Percentiles rank a stretch among this genome's conserved stretches.
Evolutionary conservation across 2,797 vertebrate species (phyloP).

Genomic region (Miichthys miiuy): DNA sequence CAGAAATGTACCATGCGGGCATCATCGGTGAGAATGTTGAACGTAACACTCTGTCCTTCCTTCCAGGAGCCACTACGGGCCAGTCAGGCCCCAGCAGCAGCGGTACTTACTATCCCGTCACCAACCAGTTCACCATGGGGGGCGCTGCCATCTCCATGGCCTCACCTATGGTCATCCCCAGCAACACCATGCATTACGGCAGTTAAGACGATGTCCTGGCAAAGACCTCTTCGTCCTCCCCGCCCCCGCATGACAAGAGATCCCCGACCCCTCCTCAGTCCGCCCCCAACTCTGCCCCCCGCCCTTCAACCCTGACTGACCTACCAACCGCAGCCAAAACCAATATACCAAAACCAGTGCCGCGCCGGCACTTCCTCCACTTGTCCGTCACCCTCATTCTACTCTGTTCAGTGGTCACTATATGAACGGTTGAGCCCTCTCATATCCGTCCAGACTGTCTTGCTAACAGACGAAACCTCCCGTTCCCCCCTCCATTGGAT

Average conservation of each 20-base stretch:
- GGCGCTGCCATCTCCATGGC: slow-evolving; percentile 97
- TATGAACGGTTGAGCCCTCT: slow-evolving; percentile 44
- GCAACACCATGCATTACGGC: slow-evolving; percentile 98
- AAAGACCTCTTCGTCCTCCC: slow-evolving; percentile 47
- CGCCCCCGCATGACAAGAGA: slow-evolving; percentile 77
- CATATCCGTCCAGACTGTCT: slow-evolving; percentile 78
- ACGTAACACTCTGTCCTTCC: neutral
- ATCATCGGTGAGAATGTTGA: slow-evolving; percentile 2
- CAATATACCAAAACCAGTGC: slow-evolving; percentile 84
- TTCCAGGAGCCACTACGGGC: slow-evolving; percentile 89
- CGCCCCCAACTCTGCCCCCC: neutral
- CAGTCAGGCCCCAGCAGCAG: slow-evolving; percentile 87
- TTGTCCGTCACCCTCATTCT: slow-evolving; percentile 21
- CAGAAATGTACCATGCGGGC: neutral
- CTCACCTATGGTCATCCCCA: slow-evolving; percentile 95
- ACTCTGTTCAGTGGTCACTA: slow-evolving; percentile 41
- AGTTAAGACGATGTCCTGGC: slow-evolving; percentile 85
- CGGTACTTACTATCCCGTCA: slow-evolving; percentile 90
- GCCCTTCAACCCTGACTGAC: slow-evolving; percentile 41
- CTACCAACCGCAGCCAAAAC: slow-evolving; percentile 81
- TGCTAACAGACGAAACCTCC: slow-evolving; percentile 35
- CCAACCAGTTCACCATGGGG: slow-evolving; percentile 97
- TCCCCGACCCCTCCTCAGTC: slow-evolving; percentile 15
- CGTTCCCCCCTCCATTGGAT: neutral
- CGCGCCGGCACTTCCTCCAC: slow-evolving; percentile 66